These are phyloP conservation scores for Homarus americanus DNA, from an alignment of 1,140 invertebrate genomes.

Conservation along the genomic window DNA sequence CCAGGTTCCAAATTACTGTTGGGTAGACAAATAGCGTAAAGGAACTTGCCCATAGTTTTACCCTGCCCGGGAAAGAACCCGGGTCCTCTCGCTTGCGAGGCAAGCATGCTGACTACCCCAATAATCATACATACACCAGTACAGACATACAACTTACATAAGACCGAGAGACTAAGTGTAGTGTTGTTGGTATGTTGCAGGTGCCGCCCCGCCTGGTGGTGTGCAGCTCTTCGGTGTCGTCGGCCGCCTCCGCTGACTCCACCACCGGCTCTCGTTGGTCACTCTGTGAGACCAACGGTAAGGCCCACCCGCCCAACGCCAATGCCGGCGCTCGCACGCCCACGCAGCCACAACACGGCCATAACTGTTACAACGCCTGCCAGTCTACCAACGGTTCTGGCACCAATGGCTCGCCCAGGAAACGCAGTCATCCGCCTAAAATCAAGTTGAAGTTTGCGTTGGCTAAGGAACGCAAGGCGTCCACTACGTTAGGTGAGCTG, in stretches of 20 bases:
- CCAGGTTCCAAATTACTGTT: too few species aligned
- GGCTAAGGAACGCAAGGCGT: conserved; percentile 56
- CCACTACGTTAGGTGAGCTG: conserved; percentile 49
- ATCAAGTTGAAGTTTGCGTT: conserved; percentile 53
- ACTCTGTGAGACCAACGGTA: conserved; percentile 56
- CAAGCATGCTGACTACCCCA: too few species aligned
- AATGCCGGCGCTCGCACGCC: conserved; percentile 7
- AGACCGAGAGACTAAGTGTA: background rate
- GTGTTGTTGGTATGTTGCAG: background rate
- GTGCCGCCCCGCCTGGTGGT: conserved; percentile 44
- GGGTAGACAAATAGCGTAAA: too few species aligned
- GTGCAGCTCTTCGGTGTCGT: conserved; percentile 51
- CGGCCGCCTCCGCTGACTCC: conserved; percentile 52
- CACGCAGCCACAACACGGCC: conserved; percentile 8
- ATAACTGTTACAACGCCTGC: conserved; percentile 43
- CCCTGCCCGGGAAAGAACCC: too few species aligned
- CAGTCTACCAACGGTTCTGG: conserved; percentile 2
- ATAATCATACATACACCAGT: background rate
- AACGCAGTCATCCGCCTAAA: conserved; percentile 28
- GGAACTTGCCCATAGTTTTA: too few species aligned
- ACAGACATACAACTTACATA: background rate
- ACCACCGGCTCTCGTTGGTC: conserved; percentile 57
- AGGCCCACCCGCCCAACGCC: conserved; percentile 45
- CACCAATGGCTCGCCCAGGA: background rate
- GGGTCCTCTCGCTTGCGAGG: too few species aligned